These are phyloP conservation scores for Holotrichia oblita DNA, from an alignment of 1,140 invertebrate genomes.

Conservation along the genomic window DNA sequence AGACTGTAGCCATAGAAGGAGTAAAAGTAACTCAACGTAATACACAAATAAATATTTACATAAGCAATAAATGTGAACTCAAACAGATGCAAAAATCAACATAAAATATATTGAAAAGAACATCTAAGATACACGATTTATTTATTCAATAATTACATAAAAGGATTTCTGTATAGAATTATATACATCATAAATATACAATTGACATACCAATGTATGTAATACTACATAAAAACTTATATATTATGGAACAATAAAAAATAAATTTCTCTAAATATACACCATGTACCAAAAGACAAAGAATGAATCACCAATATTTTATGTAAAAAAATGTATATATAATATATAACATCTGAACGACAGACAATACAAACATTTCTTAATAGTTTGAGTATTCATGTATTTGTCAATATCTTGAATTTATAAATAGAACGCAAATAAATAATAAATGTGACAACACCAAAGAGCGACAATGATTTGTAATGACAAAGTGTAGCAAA, in stretches of 20 bases:
- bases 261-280: slow-evolving; percentile 35
- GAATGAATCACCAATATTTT: not conserved
- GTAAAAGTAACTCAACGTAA: too few species aligned
- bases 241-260: slow-evolving; percentile 15
- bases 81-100: not conserved
- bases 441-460: slow-evolving; percentile 17
- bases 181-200: slow-evolving; percentile 40
- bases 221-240: slow-evolving; percentile 37
- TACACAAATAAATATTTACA: too few species aligned
- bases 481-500: not conserved
- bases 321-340: not conserved
- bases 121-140: slow-evolving; percentile 23
- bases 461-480: not conserved
- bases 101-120: not conserved
- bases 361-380: slow-evolving; percentile 5
- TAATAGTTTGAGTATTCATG: slow-evolving; percentile 12
- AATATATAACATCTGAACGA: not conserved
- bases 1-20: too few species aligned
- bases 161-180: slow-evolving; percentile 24
- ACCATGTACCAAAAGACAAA: slow-evolving; percentile 24
- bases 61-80: too few species aligned
- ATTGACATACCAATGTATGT: slow-evolving; percentile 29
- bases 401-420: slow-evolving; percentile 23
- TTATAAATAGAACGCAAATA: slow-evolving; percentile 26
- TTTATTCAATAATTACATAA: slow-evolving; percentile 36